A percentile compares a stretch with the other conserved stretches of the same genome.
Evolutionary conservation across 2,888 invertebrate genomes (phyloP).

Genomic region (Cartodere bifasciata): DNA sequence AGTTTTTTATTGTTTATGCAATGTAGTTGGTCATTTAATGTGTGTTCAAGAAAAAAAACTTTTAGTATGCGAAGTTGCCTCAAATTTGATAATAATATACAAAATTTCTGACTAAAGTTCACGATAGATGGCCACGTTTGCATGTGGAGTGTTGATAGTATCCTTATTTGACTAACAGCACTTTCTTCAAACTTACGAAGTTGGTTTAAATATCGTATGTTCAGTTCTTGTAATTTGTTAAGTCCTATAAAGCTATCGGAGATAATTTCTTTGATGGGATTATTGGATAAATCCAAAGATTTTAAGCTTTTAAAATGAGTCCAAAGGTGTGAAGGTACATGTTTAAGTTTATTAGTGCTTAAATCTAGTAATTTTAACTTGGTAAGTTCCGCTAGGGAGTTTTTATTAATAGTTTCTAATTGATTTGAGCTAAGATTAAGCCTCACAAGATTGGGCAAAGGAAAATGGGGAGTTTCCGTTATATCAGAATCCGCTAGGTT

Average conservation of each 20-base stretch:
- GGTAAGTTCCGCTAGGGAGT: conserved; percentile 56
- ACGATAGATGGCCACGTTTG: conserved; percentile 67
- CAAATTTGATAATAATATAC: conserved; percentile 57
- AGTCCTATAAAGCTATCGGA: conserved; percentile 60
- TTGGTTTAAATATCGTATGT: conserved; percentile 58
- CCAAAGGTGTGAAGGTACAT: conserved; percentile 66
- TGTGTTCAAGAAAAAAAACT: conserved; percentile 61
- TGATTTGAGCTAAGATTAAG: conserved; percentile 71
- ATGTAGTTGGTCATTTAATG: conserved; percentile 61
- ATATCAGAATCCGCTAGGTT: conserved; percentile 67
- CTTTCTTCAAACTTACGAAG: conserved; percentile 64
- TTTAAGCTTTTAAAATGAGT: conserved; percentile 57
- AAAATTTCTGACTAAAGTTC: conserved; percentile 45
- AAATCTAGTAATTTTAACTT: conserved; percentile 62
- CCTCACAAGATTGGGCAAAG: conserved; percentile 62
- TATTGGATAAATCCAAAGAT: conserved; percentile 65
- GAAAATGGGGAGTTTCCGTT: conserved; percentile 60
- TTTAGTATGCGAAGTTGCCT: conserved; percentile 62
- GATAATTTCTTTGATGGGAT: conserved; percentile 64
- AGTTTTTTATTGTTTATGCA: conserved; percentile 69
- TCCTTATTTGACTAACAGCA: conserved; percentile 57
- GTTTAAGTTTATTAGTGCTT: conserved; percentile 61
- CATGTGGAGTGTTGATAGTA: conserved; percentile 55
- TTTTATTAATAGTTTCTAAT: conserved; percentile 55
- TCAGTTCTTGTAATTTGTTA: conserved; percentile 58